phyloP scores from a whole-genome alignment of 2,888 invertebrate species.

The Hylaea fasciaria region DNA sequence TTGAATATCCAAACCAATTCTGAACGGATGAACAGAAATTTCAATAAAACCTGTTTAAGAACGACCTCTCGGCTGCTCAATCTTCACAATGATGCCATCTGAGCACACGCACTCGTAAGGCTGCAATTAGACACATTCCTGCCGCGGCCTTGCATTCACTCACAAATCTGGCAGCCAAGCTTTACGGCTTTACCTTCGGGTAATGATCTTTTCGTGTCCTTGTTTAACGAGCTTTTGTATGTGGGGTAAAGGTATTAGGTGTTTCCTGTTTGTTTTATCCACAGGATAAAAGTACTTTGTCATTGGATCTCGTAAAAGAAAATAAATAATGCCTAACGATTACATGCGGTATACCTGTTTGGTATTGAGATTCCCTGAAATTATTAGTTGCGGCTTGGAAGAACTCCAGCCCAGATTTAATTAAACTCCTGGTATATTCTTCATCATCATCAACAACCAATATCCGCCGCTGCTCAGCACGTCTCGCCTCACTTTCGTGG shows the following conservation, averaged over 20 bases:
- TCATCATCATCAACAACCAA: no score
- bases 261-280: slow-evolving; percentile 22
- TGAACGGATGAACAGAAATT: no score
- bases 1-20: no score
- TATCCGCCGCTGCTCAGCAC: no score
- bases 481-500: no score
- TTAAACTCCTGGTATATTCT: no score
- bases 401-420: no score
- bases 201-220: slow-evolving; percentile 29
- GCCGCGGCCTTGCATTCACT: slow-evolving; percentile 39
- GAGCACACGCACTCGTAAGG: slow-evolving; percentile 8
- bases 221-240: slow-evolving; percentile 27
- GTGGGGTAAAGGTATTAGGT: slow-evolving; percentile 19
- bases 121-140: slow-evolving; percentile 30
- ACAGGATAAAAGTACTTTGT: slow-evolving; percentile 16
- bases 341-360: no score
- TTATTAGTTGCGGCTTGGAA: no score
- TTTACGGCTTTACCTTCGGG: slow-evolving; percentile 19
- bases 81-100: slow-evolving; percentile 16
- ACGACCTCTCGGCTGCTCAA: background rate
- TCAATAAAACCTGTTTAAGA: no score
- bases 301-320: slow-evolving; percentile 5
- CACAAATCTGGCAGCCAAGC: slow-evolving; percentile 30
- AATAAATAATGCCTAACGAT: no score
- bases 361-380: no score